Evolutionary conservation across 1,140 invertebrate species (phyloP), one percentile per base, ranked within the genome.

Genomic region (Matsumurasca onukii): DNA sequence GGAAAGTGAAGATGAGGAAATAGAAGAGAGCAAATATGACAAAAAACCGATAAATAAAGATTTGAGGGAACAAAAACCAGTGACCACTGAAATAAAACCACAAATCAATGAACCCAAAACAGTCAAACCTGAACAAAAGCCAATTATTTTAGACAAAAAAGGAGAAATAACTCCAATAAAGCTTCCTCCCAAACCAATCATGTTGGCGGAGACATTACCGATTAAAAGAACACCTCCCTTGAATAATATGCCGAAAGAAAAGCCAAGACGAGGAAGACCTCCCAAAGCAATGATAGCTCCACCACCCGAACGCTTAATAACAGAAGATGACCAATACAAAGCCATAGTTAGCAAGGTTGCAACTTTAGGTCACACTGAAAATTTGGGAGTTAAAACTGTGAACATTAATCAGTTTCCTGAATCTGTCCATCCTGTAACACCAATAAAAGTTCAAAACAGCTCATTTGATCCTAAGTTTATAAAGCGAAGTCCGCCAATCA

Each of bases 1-100:
- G 22, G 71, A 72, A 31, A 63, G 72, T 30, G 69, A 74, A 13
- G 73, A 73, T 22, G 70, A 73, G 30, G 72, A 70, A 34, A 22
- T 13, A 25, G 55, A 59, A 59, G n/a, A 24, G 30, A 27, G 55
- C 9, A 3, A 59, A 59, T 17, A 20, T n/a, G 3, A 34, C 13
- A 24, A 34, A 45, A 63, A 63, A 61, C 57, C 57, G 9, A 25
- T 9, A 61, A 27, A 3, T n/a, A 27, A 29, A 25, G 12, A 61
- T 29, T 5, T 24, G 24, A 27, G n/a, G n/a, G n/a, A n/a, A n/a
- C n/a, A n/a, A n/a, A n/a, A n/a, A n/a, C n/a, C n/a, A n/a, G n/a
- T n/a, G n/a, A n/a, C n/a, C n/a, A n/a, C n/a, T n/a, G n/a, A n/a
- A n/a, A n/a, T n/a, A n/a, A n/a, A n/a, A n/a, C n/a, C n/a, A n/a